Base-by-base conservation (phyloP, 1,140 invertebrate species). In the Coenobita brevimanus region DNA sequence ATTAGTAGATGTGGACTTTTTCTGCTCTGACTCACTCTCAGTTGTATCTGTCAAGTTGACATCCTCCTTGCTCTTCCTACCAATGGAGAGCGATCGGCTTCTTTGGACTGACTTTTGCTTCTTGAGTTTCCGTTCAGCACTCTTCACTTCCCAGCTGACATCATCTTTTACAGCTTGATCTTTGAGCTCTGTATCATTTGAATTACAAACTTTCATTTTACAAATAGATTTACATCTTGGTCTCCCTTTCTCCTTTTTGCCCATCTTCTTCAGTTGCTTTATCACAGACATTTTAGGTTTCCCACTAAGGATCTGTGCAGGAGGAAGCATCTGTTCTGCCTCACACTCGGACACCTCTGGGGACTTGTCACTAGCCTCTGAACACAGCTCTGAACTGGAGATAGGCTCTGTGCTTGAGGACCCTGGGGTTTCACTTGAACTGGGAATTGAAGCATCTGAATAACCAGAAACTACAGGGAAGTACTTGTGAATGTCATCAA, bases 401-500 rank as follows among this genome's bases (percentile, higher is more conserved):
- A 89, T 83, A 57, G 88, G 89, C 69, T 90, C 89, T 27, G 89
- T 90, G 43, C 89, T 89, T 13, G 89, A 90, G 41, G 86, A 83
- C 36, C 87, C 89, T 21, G 89, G 78, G 46, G 67, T 87, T n/a
- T 90, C 89, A 80, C 89, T 89, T 41, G 89, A 90, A 24, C 83
- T 90, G 10, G 87, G 87, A 15, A 67, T 30, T 24, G 89, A 87
- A 57, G 83, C 69, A 71, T 84, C 88, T 1, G 83, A 82, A 62
- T 87, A 54, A 17, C 84, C 86, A 41, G 81, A 82, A n/a, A 84
- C 81, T 38, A 90, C 80, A 54, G 89, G 89, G 60, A 90, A 90
- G 73, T 90, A 90, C 41, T 90, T 90, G 36, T 85, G 83, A 57
- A 90, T 89, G 46, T 90, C 89, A 83, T 90, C 89, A 13, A 90